phyloP scores from a whole-genome alignment of 2,888 invertebrate genomes.

The Lumbricus terrestris region DNA sequence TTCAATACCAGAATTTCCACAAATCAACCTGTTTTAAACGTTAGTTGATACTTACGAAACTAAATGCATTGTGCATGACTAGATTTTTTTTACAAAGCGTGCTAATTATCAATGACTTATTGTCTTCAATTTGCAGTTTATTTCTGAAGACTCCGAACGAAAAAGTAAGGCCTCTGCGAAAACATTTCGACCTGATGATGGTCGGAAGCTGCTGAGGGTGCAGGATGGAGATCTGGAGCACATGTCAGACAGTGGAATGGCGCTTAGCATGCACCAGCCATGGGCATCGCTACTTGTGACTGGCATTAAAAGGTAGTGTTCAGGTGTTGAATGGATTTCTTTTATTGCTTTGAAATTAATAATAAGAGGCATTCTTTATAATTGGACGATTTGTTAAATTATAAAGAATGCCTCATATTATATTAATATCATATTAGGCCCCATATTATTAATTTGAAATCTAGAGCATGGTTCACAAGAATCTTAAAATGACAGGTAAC shows the following conservation, averaged over 20 bases:
- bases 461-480: too few relatives aligned
- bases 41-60: neutral
- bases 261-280: constrained; percentile 92
- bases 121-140: neutral
- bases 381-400: neutral
- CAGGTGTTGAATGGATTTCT: neutral
- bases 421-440: too few relatives aligned
- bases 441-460: too few relatives aligned
- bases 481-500: neutral
- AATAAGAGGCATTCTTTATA: neutral
- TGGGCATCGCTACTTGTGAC: constrained; percentile 86
- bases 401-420: too few relatives aligned
- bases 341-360: neutral
- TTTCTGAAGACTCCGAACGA: neutral
- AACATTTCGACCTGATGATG: neutral
- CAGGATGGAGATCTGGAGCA: constrained; percentile 78
- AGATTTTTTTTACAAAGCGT: neutral
- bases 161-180: neutral
- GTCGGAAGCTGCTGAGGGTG: constrained; percentile 42
- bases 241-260: constrained; percentile 81
- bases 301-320: constrained; percentile 79
- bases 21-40: too few relatives aligned
- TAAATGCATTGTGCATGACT: too few relatives aligned
- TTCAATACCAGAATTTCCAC: too few relatives aligned
- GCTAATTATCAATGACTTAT: neutral